These are phyloP conservation scores for Platerodrilus igneus DNA, from an alignment of 2,888 invertebrate genomes.

Conservation along the genomic window DNA sequence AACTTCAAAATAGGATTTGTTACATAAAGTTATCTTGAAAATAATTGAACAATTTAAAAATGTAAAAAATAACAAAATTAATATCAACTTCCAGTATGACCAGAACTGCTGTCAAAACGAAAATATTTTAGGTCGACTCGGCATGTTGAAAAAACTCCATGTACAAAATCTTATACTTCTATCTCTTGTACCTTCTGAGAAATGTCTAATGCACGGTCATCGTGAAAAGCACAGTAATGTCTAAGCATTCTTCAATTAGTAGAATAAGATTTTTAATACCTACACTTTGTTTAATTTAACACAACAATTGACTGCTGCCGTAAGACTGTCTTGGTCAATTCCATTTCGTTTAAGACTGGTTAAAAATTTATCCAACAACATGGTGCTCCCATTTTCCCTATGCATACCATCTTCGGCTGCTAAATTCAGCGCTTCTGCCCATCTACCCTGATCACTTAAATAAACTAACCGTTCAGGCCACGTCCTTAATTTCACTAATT, in stretches of 20 bases:
- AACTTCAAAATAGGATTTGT: too few species aligned
- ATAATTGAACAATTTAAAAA: too few species aligned
- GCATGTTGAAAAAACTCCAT: too few species aligned
- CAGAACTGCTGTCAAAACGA: too few species aligned
- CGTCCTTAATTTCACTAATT: constrained; percentile 57
- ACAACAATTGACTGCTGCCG: constrained; percentile 49
- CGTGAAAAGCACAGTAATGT: background rate
- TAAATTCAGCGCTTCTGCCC: constrained; percentile 55
- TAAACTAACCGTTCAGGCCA: constrained; percentile 65
- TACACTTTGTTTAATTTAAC: constrained; percentile 51
- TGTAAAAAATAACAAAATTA: too few species aligned
- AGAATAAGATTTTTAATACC: constrained; percentile 35
- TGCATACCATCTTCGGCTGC: constrained; percentile 51
- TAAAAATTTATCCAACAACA: constrained; percentile 45
- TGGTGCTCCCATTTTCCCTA: constrained; percentile 42
- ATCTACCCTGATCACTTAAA: constrained; percentile 55
- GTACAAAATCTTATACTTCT: too few species aligned
- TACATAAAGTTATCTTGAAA: too few species aligned
- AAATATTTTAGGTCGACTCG: too few species aligned
- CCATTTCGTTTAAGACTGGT: constrained; percentile 46
- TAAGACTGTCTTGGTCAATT: constrained; percentile 47
- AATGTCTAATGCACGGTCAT: too few species aligned
- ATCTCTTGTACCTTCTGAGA: too few species aligned
- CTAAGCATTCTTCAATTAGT: constrained; percentile 1
- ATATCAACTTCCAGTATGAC: too few species aligned